Percentiles rank a stretch among this genome's conserved stretches.
Evolutionary conservation across 2,113 vertebrate species (phyloP).

Genomic region (Strix uralensis): DNA sequence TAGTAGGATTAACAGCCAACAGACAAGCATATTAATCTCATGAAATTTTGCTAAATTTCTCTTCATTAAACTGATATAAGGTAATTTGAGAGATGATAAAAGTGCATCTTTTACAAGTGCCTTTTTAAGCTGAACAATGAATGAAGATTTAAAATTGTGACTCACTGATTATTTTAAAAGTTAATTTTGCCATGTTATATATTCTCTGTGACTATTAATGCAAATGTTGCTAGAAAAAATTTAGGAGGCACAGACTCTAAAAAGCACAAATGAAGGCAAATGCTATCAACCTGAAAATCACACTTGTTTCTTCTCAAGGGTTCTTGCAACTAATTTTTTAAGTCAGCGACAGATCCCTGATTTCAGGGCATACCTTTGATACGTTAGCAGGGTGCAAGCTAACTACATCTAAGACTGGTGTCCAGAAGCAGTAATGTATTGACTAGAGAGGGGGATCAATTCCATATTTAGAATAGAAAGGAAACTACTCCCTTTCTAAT

Average conservation of each 20-base stretch:
- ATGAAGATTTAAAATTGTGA: neutral
- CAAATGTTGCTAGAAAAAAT: neutral
- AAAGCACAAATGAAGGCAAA: neutral
- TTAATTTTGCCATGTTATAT: neutral
- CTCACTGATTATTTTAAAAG: neutral
- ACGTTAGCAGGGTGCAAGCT: neutral
- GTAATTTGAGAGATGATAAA: slow-evolving; percentile 11
- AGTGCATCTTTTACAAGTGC: neutral
- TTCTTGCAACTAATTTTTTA: neutral
- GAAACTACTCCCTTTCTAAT: neutral
- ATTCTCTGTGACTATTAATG: neutral
- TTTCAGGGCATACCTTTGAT: neutral
- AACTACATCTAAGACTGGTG: neutral
- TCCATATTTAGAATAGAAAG: neutral
- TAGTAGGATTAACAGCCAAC: slow-evolving; percentile 44
- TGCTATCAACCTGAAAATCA: neutral
- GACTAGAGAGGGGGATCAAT: neutral
- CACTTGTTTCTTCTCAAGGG: neutral
- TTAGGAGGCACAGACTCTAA: neutral
- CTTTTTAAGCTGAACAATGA: neutral
- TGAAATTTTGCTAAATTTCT: slow-evolving; percentile 32
- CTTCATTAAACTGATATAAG: slow-evolving; percentile 30
- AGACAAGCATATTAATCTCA: slow-evolving; percentile 35
- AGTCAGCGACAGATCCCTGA: neutral
- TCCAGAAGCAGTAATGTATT: neutral